Evolutionary conservation across 2,888 invertebrate genomes (phyloP).

Genomic region (Hofmannophila pseudospretella): DNA sequence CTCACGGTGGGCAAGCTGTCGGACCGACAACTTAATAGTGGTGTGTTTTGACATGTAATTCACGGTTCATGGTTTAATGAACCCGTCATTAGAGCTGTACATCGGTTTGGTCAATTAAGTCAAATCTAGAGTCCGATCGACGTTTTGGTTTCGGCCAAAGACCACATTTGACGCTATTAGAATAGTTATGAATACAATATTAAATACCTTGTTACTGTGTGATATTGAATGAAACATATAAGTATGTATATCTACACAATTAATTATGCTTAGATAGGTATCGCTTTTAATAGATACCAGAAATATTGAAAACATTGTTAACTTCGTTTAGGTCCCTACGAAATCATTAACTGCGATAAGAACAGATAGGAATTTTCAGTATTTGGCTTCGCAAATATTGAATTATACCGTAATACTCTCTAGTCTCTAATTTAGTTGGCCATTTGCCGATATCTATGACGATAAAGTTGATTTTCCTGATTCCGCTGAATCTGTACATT

Average conservation of each 20-base stretch:
- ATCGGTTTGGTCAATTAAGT: slow-evolving; percentile 32
- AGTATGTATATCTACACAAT: no score
- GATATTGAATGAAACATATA: no score
- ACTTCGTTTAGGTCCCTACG: no score
- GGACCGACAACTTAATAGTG: slow-evolving; percentile 19
- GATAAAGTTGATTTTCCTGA: background rate
- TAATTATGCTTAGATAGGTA: no score
- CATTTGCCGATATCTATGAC: slow-evolving; percentile 5
- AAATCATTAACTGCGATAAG: no score
- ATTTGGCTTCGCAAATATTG: slow-evolving; percentile 5
- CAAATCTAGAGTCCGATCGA: slow-evolving; percentile 8
- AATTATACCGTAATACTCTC: background rate
- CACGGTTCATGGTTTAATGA: slow-evolving; percentile 41
- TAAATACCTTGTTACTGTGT: no score
- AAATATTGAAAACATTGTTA: no score
- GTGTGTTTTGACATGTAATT: slow-evolving; percentile 38
- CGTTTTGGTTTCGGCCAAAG: slow-evolving; percentile 2
- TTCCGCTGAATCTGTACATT: background rate
- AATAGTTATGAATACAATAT: no score
- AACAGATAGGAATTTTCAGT: no score
- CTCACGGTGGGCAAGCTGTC: slow-evolving; percentile 30
- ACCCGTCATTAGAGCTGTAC: slow-evolving; percentile 37
- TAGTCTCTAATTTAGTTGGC: slow-evolving; percentile 1
- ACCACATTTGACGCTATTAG: no score
- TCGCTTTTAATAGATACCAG: no score